Conservation (phyloP, 2,113 vertebrate genomes). For the Eonycteris spelaea region DNA sequence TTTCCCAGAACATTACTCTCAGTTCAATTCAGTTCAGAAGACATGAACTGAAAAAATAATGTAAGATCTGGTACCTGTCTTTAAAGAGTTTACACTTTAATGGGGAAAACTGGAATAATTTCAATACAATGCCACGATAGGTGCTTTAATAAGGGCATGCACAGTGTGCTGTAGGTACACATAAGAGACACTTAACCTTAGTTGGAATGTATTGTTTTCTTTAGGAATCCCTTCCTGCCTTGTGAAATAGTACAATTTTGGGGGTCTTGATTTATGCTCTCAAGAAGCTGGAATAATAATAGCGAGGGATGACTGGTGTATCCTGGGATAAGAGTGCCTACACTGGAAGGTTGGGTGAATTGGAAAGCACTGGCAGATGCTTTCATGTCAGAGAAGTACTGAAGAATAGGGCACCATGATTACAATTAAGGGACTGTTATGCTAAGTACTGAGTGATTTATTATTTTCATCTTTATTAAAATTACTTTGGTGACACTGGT, state of each 20-base stretch:
- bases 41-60: neutral
- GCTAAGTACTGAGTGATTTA: neutral
- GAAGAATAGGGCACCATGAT: neutral
- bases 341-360: neutral
- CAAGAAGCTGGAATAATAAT: neutral
- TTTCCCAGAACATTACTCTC: neutral
- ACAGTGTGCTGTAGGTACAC: neutral
- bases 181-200: neutral
- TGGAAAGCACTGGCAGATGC: neutral
- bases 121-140: neutral
- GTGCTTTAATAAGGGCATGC: neutral
- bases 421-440: neutral
- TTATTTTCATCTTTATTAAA: too few relatives aligned
- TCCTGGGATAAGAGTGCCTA: neutral
- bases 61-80: neutral
- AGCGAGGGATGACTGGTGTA: neutral
- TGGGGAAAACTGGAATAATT: neutral
- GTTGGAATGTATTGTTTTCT: neutral
- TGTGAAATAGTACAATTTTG: neutral
- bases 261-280: neutral
- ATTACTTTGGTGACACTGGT: too few relatives aligned
- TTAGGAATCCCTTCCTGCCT: neutral
- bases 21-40: conserved; percentile 2
- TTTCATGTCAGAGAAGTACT: neutral
- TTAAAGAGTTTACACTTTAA: neutral